Evolutionary conservation across 2,797 vertebrate genomes (phyloP), one percentile per base, ranked within the genome.

Genomic region (Bovichtus variegatus): DNA sequence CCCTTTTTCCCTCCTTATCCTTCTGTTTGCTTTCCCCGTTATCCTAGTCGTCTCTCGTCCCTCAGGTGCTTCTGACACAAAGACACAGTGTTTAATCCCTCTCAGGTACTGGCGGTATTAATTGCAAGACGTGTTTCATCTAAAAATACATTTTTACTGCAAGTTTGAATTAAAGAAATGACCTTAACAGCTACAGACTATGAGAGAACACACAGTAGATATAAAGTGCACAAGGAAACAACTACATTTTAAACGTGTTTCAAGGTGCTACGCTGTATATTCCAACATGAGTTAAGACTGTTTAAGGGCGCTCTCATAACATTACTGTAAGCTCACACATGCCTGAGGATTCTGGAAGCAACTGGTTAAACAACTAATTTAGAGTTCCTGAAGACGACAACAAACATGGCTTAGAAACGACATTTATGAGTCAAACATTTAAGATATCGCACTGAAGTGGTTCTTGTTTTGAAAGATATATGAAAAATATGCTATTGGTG

Each of bases 1-100:
- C 63, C 67, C 77, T 73, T 15, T 36, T 59, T 23, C 50, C 27
- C 38, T 18, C 50, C 38, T 18, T 50, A 6, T 29, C 31, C 54
- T 51, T 67, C 27, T 58, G 59, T 82, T 84, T 87, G 90, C 93
- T 91, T 91, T 92, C 90, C 93, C 93, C 71, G 80, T 69, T 18
- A 65, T 55, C 64, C 60, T 50, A 4, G 15, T 41, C n/a, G 6
- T 21, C 51, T 62, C 53, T 19, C 38, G 80, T 86, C 21, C 80
- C 86, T 51, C 89, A 61, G 44, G 16, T 87, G 92, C 84, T 64
- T 66, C 51, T 36, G 27, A 47, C 38, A 38, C 44, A 62, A 57
- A 64, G 13, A 75, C 16, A 36, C 34, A 25, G 25, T 1, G 10
- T 31, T 70, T 29, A 19, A 54, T 27, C 38, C 19, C 12, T 16